Conservation (phyloP, 2,888 invertebrate species). For the Platycheirus albimanus region DNA sequence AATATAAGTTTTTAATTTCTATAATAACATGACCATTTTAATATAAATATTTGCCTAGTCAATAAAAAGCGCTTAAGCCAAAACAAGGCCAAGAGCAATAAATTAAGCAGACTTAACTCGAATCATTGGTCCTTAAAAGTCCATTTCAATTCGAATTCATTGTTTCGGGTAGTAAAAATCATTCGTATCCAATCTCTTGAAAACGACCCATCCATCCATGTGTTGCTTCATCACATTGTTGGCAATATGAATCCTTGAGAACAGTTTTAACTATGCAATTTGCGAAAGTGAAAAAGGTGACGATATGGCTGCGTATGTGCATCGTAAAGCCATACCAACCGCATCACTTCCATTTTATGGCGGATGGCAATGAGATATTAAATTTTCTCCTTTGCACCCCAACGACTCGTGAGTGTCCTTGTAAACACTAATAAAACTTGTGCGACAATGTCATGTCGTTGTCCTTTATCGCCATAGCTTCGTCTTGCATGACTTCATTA, state of each 20-base stretch:
- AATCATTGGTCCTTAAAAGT: constrained; percentile 47
- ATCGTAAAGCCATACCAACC: constrained; percentile 53
- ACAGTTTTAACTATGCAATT: constrained; percentile 70
- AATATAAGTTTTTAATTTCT: too few relatives aligned
- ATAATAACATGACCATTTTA: too few relatives aligned
- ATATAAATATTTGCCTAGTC: too few relatives aligned
- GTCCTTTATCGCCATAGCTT: constrained; percentile 12
- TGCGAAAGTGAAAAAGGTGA: constrained; percentile 70
- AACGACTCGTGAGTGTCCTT: constrained; percentile 37
- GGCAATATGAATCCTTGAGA: constrained; percentile 61
- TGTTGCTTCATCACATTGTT: constrained; percentile 53
- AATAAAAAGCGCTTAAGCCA: too few relatives aligned
- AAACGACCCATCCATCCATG: constrained; percentile 57
- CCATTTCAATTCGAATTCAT: constrained; percentile 58
- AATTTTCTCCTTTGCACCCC: constrained; percentile 39
- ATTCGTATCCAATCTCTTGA: constrained; percentile 8
- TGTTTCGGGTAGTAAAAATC: constrained; percentile 50
- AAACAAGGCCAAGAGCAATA: background rate
- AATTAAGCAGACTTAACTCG: constrained; percentile 4
- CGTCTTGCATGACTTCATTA: background rate
- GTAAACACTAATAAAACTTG: constrained; percentile 57
- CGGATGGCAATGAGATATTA: constrained; percentile 56
- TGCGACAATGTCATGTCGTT: constrained; percentile 55
- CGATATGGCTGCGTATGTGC: constrained; percentile 70
- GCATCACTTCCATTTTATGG: constrained; percentile 48